Evolutionary conservation across 2,113 vertebrate species (phyloP).

Genomic region (Dissostichus mawsoni): DNA sequence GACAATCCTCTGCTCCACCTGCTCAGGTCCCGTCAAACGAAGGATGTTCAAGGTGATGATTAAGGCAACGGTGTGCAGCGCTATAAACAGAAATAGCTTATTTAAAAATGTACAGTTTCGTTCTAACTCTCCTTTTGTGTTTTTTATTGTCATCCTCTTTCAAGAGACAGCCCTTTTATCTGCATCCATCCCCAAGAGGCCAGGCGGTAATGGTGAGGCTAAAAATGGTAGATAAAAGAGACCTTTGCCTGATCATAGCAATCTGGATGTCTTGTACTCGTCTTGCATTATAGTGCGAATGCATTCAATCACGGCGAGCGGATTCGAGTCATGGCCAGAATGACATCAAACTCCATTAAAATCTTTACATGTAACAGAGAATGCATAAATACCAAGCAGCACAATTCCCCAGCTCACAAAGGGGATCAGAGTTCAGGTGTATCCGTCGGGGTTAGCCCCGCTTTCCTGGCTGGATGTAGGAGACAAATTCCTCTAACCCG

Average conservation of each 20-base stretch:
- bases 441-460: slow-evolving; percentile 46
- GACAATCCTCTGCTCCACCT: slow-evolving; percentile 41
- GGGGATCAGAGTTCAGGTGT: slow-evolving; percentile 59
- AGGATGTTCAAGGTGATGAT: slow-evolving; percentile 44
- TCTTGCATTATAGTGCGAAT: slow-evolving; percentile 14
- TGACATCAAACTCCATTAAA: slow-evolving; percentile 33
- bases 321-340: slow-evolving; percentile 4
- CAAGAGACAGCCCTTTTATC: slow-evolving; percentile 43
- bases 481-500: slow-evolving; percentile 53
- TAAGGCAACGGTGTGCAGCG: slow-evolving; percentile 18
- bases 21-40: slow-evolving; percentile 49
- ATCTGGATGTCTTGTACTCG: slow-evolving; percentile 3
- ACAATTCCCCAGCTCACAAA: slow-evolving; percentile 21
- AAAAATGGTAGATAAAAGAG: slow-evolving; percentile 48
- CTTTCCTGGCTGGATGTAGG: slow-evolving; percentile 35
- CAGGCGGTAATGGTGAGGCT: slow-evolving; percentile 14
- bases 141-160: slow-evolving; percentile 42
- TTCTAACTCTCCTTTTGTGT: slow-evolving; percentile 7
- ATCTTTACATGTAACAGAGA: slow-evolving; percentile 30
- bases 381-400: slow-evolving; percentile 37
- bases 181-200: slow-evolving; percentile 37
- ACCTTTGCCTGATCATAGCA: slow-evolving; percentile 17
- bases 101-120: slow-evolving; percentile 49
- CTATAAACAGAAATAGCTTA: slow-evolving; percentile 43
- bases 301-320: background rate